A percentile compares a stretch with the other conserved stretches of the same genome.
These are phyloP conservation scores for Lophotis ruficrista DNA, from an alignment of 2,113 vertebrate genomes.

Conservation along the genomic window DNA sequence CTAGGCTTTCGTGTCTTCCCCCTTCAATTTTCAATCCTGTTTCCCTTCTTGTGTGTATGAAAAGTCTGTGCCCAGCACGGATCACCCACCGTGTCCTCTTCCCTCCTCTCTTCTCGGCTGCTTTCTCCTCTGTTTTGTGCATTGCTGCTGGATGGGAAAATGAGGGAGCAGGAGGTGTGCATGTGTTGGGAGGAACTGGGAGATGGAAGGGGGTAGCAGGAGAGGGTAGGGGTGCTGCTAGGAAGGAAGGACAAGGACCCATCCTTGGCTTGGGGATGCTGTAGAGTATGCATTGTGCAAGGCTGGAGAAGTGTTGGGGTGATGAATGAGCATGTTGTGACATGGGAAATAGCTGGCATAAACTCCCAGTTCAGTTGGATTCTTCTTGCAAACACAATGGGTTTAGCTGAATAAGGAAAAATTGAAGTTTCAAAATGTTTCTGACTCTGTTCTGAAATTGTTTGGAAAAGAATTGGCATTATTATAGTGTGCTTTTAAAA, in stretches of 20 bases:
- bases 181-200: neutral
- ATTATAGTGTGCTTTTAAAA: neutral
- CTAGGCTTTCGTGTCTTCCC: neutral
- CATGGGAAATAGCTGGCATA: neutral
- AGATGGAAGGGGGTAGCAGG: neutral
- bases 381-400: conserved; percentile 18
- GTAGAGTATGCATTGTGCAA: neutral
- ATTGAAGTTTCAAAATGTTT: conserved; percentile 2
- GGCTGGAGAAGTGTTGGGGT: neutral
- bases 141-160: neutral
- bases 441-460: neutral
- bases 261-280: rapidly evolving
- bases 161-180: neutral
- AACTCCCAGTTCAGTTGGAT: neutral
- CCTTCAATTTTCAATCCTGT: neutral
- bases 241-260: neutral
- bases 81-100: neutral
- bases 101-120: neutral
- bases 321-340: neutral
- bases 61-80: neutral
- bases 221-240: neutral
- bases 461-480: neutral
- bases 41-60: neutral
- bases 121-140: neutral
- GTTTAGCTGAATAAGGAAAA: neutral